These are phyloP conservation scores for Chanos chanos DNA, from an alignment of 2,797 vertebrate genomes.

Conservation along the genomic window DNA sequence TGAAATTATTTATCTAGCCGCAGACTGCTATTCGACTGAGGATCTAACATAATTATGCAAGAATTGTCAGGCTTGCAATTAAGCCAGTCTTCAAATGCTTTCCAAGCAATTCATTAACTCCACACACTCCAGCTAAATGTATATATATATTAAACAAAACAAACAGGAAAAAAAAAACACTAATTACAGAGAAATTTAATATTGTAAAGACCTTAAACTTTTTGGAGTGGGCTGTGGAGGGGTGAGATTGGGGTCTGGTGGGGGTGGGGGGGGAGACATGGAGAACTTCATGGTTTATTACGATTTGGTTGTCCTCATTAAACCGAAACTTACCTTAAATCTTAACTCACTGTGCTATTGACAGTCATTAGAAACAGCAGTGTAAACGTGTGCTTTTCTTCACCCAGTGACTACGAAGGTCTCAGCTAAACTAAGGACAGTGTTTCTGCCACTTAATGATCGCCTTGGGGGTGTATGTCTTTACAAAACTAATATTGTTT, in stretches of 20 bases:
- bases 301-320: conserved; percentile 68
- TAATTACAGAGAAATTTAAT: conserved; percentile 66
- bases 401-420: conserved; percentile 8
- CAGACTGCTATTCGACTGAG: conserved; percentile 64
- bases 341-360: conserved; percentile 55
- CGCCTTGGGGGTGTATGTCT: too few species aligned
- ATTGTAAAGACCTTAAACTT: conserved; percentile 62
- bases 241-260: too few species aligned
- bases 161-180: conserved; percentile 56
- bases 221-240: conserved; percentile 52
- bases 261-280: too few species aligned
- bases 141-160: conserved; percentile 57
- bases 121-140: conserved; percentile 66
- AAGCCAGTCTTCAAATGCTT: conserved; percentile 78
- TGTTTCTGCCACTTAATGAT: background rate
- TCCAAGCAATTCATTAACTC: conserved; percentile 76
- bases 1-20: conserved; percentile 76
- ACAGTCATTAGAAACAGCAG: conserved; percentile 57
- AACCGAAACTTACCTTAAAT: conserved; percentile 43
- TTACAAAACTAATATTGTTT: too few species aligned
- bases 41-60: conserved; percentile 69
- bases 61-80: conserved; percentile 70
- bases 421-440: background rate
- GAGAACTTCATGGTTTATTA: conserved; percentile 59
- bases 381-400: conserved; percentile 30